phyloP scores from a whole-genome alignment of 2,113 vertebrate species.

The Cebidichthys violaceus region DNA sequence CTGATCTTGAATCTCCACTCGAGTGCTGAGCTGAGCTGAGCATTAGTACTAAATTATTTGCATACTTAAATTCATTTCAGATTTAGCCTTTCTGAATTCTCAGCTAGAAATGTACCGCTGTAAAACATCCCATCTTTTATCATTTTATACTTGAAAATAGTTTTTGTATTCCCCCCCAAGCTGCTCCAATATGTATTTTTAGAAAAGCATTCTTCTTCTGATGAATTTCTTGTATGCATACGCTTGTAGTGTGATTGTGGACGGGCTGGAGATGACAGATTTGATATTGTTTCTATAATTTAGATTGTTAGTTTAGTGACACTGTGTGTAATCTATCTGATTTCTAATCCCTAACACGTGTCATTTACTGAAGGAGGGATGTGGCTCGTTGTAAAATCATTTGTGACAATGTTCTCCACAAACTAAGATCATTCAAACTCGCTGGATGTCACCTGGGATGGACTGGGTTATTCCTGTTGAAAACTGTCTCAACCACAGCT shows the following conservation, averaged over 20 bases:
- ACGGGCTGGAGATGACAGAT: background rate
- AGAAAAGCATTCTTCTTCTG: background rate
- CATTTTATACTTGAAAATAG: background rate
- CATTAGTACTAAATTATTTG: background rate
- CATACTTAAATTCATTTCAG: background rate
- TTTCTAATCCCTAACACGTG: background rate
- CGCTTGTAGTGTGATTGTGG: background rate
- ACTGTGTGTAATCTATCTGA: background rate
- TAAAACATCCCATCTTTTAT: background rate
- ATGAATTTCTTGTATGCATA: background rate
- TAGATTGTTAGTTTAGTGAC: background rate
- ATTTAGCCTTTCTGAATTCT: background rate
- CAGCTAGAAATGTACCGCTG: background rate
- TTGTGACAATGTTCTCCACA: background rate
- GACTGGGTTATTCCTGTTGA: background rate
- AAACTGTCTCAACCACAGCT: slow-evolving; percentile 9
- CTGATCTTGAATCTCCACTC: slow-evolving; percentile 25
- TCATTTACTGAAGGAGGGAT: background rate
- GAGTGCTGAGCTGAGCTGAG: background rate
- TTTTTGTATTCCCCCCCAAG: background rate
- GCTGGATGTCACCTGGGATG: background rate
- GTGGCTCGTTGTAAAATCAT: background rate
- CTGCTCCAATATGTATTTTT: background rate
- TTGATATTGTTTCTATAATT: background rate
- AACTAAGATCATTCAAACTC: background rate